These are phyloP conservation scores for Crotalus adamanteus DNA, from an alignment of 2,797 vertebrate species.

Conservation along the genomic window DNA sequence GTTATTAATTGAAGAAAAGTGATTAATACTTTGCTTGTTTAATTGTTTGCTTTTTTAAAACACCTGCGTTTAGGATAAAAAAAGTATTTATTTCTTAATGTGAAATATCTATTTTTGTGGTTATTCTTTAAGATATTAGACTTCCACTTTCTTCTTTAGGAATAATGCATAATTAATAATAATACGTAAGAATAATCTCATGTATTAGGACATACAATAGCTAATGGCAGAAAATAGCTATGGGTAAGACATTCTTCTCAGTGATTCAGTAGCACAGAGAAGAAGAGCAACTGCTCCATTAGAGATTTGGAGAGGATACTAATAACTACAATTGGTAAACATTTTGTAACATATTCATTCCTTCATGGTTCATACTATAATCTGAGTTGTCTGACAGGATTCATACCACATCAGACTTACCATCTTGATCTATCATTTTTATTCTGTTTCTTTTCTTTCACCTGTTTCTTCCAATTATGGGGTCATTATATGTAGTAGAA, in stretches of 20 bases:
- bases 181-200: not conserved
- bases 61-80: not conserved
- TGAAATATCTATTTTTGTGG: not conserved
- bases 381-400: not conserved
- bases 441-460: not conserved
- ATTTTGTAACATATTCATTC: not conserved
- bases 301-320: not conserved
- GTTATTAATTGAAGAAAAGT: not conserved
- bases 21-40: not conserved
- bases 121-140: not conserved
- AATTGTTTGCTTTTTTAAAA: not conserved
- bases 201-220: not conserved
- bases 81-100: not conserved
- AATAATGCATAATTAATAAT: not conserved
- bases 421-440: not conserved
- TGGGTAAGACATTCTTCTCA: not conserved
- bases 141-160: not conserved
- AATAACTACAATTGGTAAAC: not conserved
- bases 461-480: not conserved
- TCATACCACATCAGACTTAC: not conserved
- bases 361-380: not conserved
- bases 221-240: not conserved
- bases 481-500: not conserved
- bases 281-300: not conserved
- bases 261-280: not conserved